Evolutionary conservation across 2,888 invertebrate genomes (phyloP).

Genomic region (Harpalus rubripes): DNA sequence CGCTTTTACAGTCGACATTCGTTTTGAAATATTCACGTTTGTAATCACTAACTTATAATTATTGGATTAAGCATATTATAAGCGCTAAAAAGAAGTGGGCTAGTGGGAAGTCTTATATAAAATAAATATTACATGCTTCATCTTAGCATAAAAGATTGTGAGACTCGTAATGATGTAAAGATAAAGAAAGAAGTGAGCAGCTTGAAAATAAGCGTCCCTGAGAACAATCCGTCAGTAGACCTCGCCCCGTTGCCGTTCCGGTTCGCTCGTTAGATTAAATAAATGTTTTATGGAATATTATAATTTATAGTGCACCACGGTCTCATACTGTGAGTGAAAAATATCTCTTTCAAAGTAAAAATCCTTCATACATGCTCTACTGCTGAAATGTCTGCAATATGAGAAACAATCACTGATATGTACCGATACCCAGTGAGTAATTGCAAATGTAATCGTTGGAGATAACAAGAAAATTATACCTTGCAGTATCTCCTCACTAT

Average conservation of each 20-base stretch:
- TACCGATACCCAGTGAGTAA: slow-evolving; percentile 16
- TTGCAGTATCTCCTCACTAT: slow-evolving; percentile 25
- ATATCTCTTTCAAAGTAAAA: slow-evolving; percentile 28
- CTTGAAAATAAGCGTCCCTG: slow-evolving; percentile 43
- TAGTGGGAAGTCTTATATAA: background rate
- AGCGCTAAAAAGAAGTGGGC: background rate
- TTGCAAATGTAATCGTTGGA: slow-evolving; percentile 10
- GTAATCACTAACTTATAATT: too few relatives aligned
- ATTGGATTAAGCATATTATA: too few relatives aligned
- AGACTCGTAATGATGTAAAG: background rate
- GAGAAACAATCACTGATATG: slow-evolving; percentile 14
- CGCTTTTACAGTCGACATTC: too few relatives aligned
- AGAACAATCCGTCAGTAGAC: slow-evolving; percentile 30
- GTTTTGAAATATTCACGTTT: too few relatives aligned
- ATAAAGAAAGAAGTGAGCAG: slow-evolving; percentile 1
- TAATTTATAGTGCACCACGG: slow-evolving; percentile 56
- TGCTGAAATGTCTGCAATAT: background rate
- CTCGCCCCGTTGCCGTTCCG: slow-evolving; percentile 61
- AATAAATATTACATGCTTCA: background rate
- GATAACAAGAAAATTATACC: slow-evolving; percentile 51
- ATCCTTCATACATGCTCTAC: slow-evolving; percentile 11
- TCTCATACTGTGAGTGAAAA: slow-evolving; percentile 56
- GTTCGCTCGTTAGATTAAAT: slow-evolving; percentile 55
- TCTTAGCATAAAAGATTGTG: background rate
- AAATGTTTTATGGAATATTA: slow-evolving; percentile 63